phyloP scores from a whole-genome alignment of 2,797 vertebrate genomes.

The Holocentrus rufus region DNA sequence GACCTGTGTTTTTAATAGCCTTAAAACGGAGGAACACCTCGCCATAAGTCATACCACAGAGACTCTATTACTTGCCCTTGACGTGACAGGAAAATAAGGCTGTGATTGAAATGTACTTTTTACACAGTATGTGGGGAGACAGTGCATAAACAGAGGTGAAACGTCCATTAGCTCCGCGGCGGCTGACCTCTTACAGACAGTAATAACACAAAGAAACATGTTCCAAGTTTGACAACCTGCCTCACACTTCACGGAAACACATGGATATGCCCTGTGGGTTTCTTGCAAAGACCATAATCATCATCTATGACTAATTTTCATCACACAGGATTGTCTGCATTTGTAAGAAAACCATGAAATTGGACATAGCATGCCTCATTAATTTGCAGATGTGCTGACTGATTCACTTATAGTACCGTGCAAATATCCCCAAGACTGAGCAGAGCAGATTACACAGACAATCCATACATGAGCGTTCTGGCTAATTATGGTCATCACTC shows the following conservation, averaged over 20 bases:
- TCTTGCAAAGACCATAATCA: constrained; percentile 25
- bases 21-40: constrained; percentile 46
- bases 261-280: constrained; percentile 19
- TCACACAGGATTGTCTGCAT: constrained; percentile 33
- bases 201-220: constrained; percentile 32
- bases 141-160: constrained; percentile 49
- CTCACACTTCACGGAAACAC: constrained; percentile 25
- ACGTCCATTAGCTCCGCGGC: constrained; percentile 35
- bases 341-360: constrained; percentile 41
- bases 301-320: constrained; percentile 26
- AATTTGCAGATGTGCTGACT: constrained; percentile 71
- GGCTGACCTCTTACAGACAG: constrained; percentile 36
- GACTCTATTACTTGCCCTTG: constrained; percentile 51
- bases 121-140: constrained; percentile 44
- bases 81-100: constrained; percentile 59
- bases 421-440: constrained; percentile 50
- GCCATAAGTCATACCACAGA: constrained; percentile 38
- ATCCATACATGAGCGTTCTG: constrained; percentile 53
- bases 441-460: constrained; percentile 60
- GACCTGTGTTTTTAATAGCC: constrained; percentile 56
- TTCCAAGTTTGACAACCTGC: constrained; percentile 48
- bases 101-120: constrained; percentile 65
- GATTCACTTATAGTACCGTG: constrained; percentile 59
- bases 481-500: constrained; percentile 64
- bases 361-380: constrained; percentile 49